phyloP scores from a whole-genome alignment of 2,113 vertebrate species.

The Struthio camelus region DNA sequence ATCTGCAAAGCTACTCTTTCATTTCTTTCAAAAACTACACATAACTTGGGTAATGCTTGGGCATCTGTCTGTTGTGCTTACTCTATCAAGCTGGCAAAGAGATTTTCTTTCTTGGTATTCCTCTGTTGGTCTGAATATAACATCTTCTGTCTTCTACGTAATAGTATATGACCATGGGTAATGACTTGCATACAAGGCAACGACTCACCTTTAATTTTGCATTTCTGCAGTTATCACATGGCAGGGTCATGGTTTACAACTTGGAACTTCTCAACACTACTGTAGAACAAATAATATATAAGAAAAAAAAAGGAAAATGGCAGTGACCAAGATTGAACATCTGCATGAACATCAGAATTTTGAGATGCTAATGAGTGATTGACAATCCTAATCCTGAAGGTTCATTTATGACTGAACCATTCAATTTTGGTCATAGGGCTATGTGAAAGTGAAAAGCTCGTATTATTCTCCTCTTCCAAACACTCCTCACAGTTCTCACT shows the following conservation, averaged over 20 bases:
- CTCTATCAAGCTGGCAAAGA: neutral
- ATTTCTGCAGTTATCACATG: neutral
- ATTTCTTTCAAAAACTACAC: neutral
- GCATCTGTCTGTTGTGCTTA: neutral
- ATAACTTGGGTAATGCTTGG: neutral
- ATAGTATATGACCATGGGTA: accelerated
- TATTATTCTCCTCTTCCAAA: neutral
- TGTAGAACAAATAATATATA: neutral
- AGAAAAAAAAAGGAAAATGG: neutral
- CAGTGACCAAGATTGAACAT: neutral
- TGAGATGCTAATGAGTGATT: neutral
- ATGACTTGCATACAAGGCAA: accelerated
- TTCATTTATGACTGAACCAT: neutral
- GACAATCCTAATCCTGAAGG: neutral
- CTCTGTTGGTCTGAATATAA: neutral
- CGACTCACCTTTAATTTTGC: neutral
- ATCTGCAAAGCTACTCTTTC: neutral
- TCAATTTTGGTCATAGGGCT: neutral
- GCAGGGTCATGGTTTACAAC: neutral
- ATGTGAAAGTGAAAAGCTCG: neutral
- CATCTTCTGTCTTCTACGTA: neutral
- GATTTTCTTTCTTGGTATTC: accelerated
- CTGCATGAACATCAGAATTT: neutral
- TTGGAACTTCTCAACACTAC: neutral
- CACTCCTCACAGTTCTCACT: neutral